These are phyloP conservation scores for Hippocampus barbouri DNA, from an alignment of 2,113 vertebrate species.

Conservation along the genomic window DNA sequence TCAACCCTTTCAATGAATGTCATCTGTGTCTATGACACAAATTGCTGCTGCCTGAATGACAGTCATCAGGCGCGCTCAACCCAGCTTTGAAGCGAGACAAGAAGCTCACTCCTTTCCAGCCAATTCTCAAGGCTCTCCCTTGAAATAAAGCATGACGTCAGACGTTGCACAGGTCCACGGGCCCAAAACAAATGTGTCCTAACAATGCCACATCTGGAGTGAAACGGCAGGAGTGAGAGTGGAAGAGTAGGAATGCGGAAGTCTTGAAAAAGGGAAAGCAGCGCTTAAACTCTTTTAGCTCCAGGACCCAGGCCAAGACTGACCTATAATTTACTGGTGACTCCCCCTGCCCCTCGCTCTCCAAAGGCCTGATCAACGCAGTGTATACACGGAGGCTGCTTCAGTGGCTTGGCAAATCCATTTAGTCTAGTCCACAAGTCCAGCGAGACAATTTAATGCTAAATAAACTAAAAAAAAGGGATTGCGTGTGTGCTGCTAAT, in stretches of 20 bases:
- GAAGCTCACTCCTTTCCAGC: constrained; percentile 45
- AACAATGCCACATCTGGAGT: constrained; percentile 75
- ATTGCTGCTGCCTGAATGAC: constrained; percentile 47
- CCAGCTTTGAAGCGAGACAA: constrained; percentile 59
- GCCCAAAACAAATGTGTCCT: constrained; percentile 62
- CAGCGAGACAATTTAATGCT: not conserved
- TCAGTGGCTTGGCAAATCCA: constrained; percentile 2
- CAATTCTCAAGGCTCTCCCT: constrained; percentile 62
- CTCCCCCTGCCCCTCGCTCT: constrained; percentile 39
- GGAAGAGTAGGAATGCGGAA: constrained; percentile 64
- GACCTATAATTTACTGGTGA: constrained; percentile 63
- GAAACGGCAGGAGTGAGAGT: constrained; percentile 38
- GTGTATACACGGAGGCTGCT: constrained; percentile 15
- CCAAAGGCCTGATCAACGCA: constrained; percentile 35
- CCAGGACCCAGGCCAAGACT: constrained; percentile 59
- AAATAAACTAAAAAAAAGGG: not conserved
- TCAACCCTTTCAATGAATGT: constrained; percentile 56
- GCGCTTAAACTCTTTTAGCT: constrained; percentile 60
- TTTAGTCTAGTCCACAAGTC: not conserved
- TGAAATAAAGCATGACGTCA: constrained; percentile 75
- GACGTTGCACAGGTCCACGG: constrained; percentile 52
- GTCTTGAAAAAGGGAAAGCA: constrained; percentile 59
- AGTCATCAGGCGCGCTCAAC: constrained; percentile 51
- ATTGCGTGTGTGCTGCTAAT: not conserved
- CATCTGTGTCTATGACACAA: constrained; percentile 64